Percentiles rank a stretch among this genome's conserved stretches.
Evolutionary conservation across 2,797 vertebrate genomes (phyloP).

Genomic region (Falco cherrug): DNA sequence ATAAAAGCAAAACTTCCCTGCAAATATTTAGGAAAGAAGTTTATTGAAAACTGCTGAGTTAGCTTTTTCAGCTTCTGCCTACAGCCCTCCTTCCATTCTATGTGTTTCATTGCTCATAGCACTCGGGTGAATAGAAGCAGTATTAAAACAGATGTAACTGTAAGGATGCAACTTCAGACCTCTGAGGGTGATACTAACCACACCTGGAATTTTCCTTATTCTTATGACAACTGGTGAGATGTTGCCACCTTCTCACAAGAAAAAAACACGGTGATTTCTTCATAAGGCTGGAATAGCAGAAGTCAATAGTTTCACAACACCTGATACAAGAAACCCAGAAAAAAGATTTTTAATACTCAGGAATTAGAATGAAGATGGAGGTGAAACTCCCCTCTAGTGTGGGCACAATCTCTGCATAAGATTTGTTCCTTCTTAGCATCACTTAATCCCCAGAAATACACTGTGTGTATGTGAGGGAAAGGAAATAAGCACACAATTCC

Average conservation of each 20-base stretch:
- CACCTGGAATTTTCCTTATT: not conserved
- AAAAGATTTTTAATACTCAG: not conserved
- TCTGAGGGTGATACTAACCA: fast-evolving
- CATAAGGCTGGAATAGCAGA: not conserved
- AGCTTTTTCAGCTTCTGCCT: not conserved
- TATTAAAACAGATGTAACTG: not conserved
- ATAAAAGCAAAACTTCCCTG: not conserved
- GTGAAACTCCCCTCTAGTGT: not conserved
- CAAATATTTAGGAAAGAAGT: not conserved
- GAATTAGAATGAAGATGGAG: not conserved
- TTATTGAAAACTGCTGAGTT: not conserved
- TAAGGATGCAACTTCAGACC: not conserved
- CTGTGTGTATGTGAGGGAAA: not conserved
- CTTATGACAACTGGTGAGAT: not conserved
- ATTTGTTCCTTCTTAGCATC: not conserved
- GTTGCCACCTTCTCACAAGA: not conserved
- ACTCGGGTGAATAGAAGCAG: not conserved
- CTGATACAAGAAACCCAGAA: not conserved
- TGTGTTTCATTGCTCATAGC: not conserved
- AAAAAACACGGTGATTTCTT: not conserved
- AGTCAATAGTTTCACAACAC: not conserved
- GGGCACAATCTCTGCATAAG: not conserved
- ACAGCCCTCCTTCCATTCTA: not conserved
- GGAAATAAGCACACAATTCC: not conserved
- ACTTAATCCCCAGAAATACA: not conserved